phyloP scores from a whole-genome alignment of 2,113 vertebrate species.

The Oreocharis arfaki region DNA sequence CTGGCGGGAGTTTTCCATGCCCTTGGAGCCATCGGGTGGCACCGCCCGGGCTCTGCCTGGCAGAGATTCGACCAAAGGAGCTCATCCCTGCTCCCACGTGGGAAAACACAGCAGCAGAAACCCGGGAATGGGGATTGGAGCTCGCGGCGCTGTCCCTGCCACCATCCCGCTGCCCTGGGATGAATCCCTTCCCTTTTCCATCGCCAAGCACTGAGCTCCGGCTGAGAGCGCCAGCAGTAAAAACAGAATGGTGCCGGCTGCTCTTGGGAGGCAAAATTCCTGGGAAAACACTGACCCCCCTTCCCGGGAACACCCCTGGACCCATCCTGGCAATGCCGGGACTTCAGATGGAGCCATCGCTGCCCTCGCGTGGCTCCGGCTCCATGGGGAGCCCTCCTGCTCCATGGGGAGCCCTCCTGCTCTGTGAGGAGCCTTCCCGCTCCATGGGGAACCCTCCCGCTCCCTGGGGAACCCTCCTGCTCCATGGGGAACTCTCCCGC shows the following conservation, averaged over 20 bases:
- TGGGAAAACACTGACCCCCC: background rate
- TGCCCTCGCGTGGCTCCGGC: background rate
- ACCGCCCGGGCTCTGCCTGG: too few relatives aligned
- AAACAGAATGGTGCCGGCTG: background rate
- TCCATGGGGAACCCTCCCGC: too few relatives aligned
- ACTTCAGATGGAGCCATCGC: background rate
- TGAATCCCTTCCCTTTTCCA: background rate
- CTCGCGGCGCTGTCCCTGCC: background rate
- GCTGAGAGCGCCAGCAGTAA: background rate
- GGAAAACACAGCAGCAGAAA: too few relatives aligned
- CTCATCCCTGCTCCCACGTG: too few relatives aligned
- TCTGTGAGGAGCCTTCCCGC: too few relatives aligned
- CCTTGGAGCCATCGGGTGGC: too few relatives aligned
- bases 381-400: background rate
- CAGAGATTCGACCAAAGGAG: too few relatives aligned
- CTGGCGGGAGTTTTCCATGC: background rate
- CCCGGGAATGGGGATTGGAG: background rate
- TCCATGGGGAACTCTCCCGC: too few relatives aligned
- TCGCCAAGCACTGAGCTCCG: background rate
- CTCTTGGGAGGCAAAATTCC: background rate
- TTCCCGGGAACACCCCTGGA: fast-evolving
- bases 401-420: too few relatives aligned
- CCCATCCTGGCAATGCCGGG: fast-evolving
- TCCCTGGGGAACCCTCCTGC: too few relatives aligned
- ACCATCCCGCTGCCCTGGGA: fast-evolving